A percentile compares a stretch with the other conserved stretches of the same genome.
Conservation (phyloP, 2,888 invertebrate species). For the Actias luna region DNA sequence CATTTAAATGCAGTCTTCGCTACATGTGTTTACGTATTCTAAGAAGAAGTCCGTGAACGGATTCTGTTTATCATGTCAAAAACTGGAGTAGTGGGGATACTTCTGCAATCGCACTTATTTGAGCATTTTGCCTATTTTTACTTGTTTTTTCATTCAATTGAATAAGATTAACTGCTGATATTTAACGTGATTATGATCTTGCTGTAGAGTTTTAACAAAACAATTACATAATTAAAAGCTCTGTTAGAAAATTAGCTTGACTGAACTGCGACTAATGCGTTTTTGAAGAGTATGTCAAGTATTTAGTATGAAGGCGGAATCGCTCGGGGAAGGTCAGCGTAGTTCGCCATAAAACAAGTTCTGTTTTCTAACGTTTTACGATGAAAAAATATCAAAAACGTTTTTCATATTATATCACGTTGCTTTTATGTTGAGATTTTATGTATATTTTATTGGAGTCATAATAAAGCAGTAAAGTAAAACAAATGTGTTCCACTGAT, state of each 20-base stretch:
- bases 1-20: no score
- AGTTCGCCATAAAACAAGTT: background rate
- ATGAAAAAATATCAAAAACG: background rate
- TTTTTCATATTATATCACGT: conserved; percentile 21
- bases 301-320: background rate
- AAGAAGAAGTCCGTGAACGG: no score
- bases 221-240: no score
- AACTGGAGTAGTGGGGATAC: no score
- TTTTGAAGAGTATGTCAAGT: background rate
- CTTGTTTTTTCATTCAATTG: no score
- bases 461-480: conserved; percentile 20
- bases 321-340: background rate
- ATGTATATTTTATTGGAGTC: conserved; percentile 23
- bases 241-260: background rate
- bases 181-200: no score
- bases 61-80: no score
- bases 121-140: no score
- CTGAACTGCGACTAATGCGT: background rate
- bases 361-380: background rate
- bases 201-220: no score
- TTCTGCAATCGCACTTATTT: no score
- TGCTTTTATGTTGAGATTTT: conserved; percentile 17
- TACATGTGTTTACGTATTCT: no score
- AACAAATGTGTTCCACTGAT: conserved; percentile 18
- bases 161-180: no score